Base-by-base conservation (phyloP, 2,113 vertebrate species). In the Sciurus niger region DNA sequence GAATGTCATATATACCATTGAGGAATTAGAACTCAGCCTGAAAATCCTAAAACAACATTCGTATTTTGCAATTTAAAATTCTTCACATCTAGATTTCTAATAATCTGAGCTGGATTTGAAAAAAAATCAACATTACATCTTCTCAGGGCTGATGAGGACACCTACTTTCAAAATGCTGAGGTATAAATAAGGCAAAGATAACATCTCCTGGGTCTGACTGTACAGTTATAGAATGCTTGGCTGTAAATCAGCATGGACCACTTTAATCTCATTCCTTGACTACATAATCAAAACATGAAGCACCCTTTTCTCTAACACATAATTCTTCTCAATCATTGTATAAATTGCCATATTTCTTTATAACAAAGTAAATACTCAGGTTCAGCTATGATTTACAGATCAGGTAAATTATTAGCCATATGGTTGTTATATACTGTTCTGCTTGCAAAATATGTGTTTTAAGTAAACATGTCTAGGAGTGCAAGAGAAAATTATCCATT, bases 291-390 rank as follows among this genome's bases (percentile, higher is more conserved):
- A 96, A 98, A 97, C 94, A 93, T 63, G 88, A 96, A 96, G 89
- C 77, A 97, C 82, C 55, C 73, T 96, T 96, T 96, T 96, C 96
- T 96, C 93, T 96, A 97, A 96, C 88, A 96, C 95, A 98, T 97
- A 94, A 97, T 97, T 98, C 94, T 97, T 98, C 70, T 94, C 97
- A 96, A 97, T 97, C 96, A 97, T 97, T 98, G 65, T 80, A 97
- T 77, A 96, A 97, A 97, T 97, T 86, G 88, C 88, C 74, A 84
- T 98, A 96, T 97, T 97, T 97, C 94, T 97, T 97, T 89, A 74
- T 82, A 97, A 97, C 87, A 89, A 98, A 97, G 94, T 96, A 84
- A 37, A 84, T 92, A 85, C 93, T n/a, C 24, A 53, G 93, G 20
- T 89, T 97, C 14, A 97, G 0, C 84, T 68, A 90, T 95, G 96